Evolutionary conservation across 2,888 invertebrate species (phyloP).

Genomic region (Didymodactylos carnosus): DNA sequence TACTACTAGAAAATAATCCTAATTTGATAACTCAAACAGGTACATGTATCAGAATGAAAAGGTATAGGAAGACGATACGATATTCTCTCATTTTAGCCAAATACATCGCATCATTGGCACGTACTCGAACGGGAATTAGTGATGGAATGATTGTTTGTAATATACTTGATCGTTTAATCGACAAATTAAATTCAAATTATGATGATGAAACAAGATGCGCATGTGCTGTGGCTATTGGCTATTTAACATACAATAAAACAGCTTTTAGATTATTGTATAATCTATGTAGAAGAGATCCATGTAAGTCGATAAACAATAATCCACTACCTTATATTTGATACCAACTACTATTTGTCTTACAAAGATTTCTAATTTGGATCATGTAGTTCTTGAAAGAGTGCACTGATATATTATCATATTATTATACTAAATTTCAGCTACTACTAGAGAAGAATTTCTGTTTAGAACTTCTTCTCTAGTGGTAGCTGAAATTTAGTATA

Average conservation of each 20-base stretch:
- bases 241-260: conserved; percentile 32
- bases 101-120: conserved; percentile 28
- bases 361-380: too few relatives aligned
- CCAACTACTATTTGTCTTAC: too few relatives aligned
- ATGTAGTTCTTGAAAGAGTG: too few relatives aligned
- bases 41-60: too few relatives aligned
- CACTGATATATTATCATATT: neutral
- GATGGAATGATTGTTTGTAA: conserved; percentile 34
- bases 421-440: neutral
- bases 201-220: conserved; percentile 22
- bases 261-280: conserved; percentile 28
- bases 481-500: too few relatives aligned
- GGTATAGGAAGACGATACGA: neutral
- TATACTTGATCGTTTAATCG: conserved; percentile 26
- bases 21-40: neutral
- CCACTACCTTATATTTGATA: too few relatives aligned
- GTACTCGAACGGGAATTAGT: conserved; percentile 32
- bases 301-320: neutral
- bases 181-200: conserved; percentile 17
- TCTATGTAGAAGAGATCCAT: conserved; percentile 25
- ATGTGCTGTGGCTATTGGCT: conserved; percentile 29
- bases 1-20: conserved; percentile 20
- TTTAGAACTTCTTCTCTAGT: too few relatives aligned
- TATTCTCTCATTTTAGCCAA: neutral
- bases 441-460: too few relatives aligned